Evolutionary conservation across 2,888 invertebrate genomes (phyloP), one percentile per base, ranked within the genome.

Genomic region (Meandrusa payeni): DNA sequence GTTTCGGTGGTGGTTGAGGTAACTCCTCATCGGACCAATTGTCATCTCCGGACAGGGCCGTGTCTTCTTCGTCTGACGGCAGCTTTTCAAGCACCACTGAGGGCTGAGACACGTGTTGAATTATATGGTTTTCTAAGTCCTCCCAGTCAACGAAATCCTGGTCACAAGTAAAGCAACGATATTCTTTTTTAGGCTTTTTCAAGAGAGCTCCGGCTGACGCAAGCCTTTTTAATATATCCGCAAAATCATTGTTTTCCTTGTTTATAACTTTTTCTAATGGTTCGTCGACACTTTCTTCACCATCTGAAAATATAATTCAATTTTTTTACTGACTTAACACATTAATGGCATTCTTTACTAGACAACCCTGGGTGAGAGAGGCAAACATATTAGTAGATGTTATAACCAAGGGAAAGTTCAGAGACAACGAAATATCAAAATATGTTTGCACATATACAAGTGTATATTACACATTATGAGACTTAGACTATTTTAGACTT

Each of bases 41-140:
- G 40, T 85, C 85, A 61, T 86, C 83, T 57, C 73, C 83, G 4
- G 80, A 82, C 3, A 62, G 69, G 51, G 68, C 61, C 26, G 59
- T 61, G 44, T 81, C 78, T 78, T 90, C 76, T 69, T 80, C 80
- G 87, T 90, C 75, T 64, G 90, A 89, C 50, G 87, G 86, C 65
- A 88, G 77, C 59, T 78, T 85, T 55, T 82, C 75, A 49, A 90
- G 53, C 27, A 82, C 65, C 41, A 91, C 72, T 1, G 67, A 71
- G 28, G 91, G 91, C 56, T 90, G 77, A 3, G 86, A 88, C 28
- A 91, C 88, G 77, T 91, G 91, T 38, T 82, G 78, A 19, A 89
- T 73, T 5, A 91, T 71, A 64, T 91, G 91, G 6, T 76, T 73
- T 52, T 90, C 77, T 46, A 90, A 61, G 7, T 79, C 82, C 26